phyloP scores from a whole-genome alignment of 2,113 vertebrate genomes.

The Sialia sialis region DNA sequence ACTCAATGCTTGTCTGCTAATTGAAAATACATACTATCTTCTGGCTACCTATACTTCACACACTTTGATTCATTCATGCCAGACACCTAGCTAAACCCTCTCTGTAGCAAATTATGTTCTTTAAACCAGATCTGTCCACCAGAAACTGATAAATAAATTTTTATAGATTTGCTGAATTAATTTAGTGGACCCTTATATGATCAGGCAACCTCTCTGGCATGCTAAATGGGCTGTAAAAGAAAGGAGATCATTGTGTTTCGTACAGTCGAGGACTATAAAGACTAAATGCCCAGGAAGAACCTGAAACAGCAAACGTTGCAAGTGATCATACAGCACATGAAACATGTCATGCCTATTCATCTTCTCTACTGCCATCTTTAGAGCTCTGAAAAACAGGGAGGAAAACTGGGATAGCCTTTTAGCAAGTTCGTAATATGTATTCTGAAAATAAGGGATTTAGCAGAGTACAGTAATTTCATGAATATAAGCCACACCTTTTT shows the following conservation, averaged over 20 bases:
- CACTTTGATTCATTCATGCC: neutral
- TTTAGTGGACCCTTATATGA: neutral
- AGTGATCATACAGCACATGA: neutral
- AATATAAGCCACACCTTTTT: too few species aligned
- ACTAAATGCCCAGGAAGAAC: neutral
- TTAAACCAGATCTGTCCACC: neutral
- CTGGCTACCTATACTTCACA: neutral
- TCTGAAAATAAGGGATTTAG: neutral
- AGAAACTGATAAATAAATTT: neutral
- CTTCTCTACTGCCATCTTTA: neutral
- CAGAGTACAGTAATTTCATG: too few species aligned
- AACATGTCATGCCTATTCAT: neutral
- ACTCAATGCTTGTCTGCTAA: neutral
- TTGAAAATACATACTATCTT: neutral
- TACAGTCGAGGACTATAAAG: neutral
- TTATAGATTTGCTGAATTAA: neutral
- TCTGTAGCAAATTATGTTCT: neutral
- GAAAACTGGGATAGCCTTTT: neutral
- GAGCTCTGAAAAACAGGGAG: neutral
- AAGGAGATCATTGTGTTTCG: neutral
- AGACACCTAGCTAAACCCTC: neutral
- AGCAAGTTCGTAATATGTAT: neutral
- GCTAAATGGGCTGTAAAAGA: neutral
- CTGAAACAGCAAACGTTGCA: neutral
- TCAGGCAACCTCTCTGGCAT: neutral